Evolutionary conservation across 2,113 vertebrate genomes (phyloP).

Genomic region (Coracopsis vasa): DNA sequence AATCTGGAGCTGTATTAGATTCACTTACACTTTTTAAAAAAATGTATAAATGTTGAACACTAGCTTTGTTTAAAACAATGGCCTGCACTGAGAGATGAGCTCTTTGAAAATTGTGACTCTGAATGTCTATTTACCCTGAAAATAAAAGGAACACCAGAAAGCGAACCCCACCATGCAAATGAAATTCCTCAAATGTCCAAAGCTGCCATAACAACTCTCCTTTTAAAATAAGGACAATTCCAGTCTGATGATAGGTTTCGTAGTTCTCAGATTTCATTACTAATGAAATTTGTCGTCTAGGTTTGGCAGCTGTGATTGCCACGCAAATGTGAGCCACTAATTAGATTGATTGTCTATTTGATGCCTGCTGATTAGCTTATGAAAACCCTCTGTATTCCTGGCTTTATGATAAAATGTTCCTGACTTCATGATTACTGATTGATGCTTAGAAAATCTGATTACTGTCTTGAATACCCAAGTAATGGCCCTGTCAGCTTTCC

Average conservation of each 20-base stretch:
- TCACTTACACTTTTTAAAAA: neutral
- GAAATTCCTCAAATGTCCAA: slow-evolving; percentile 10
- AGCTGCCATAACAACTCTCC: neutral
- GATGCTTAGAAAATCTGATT: slow-evolving; percentile 78
- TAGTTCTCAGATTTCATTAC: slow-evolving; percentile 72
- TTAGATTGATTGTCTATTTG: slow-evolving; percentile 83
- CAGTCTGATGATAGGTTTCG: slow-evolving; percentile 60
- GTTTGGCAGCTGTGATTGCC: slow-evolving; percentile 75
- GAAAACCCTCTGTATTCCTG: slow-evolving; percentile 76
- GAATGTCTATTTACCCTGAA: neutral
- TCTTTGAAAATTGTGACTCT: neutral
- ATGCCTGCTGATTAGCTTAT: slow-evolving; percentile 79
- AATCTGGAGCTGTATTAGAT: neutral
- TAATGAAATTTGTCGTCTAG: slow-evolving; percentile 75
- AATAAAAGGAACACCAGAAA: neutral
- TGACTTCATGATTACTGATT: slow-evolving; percentile 77
- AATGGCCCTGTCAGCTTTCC: slow-evolving; percentile 73
- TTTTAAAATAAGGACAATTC: slow-evolving; percentile 53
- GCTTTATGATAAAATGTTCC: slow-evolving; percentile 75
- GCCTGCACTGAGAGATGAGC: neutral
- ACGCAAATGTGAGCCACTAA: slow-evolving; percentile 76
- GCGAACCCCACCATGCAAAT: neutral
- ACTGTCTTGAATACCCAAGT: slow-evolving; percentile 74
- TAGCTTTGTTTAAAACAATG: neutral
- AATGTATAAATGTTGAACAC: rapidly evolving